Evolutionary conservation across 1,140 invertebrate species (phyloP).

Genomic region (Bombus breviceps): DNA sequence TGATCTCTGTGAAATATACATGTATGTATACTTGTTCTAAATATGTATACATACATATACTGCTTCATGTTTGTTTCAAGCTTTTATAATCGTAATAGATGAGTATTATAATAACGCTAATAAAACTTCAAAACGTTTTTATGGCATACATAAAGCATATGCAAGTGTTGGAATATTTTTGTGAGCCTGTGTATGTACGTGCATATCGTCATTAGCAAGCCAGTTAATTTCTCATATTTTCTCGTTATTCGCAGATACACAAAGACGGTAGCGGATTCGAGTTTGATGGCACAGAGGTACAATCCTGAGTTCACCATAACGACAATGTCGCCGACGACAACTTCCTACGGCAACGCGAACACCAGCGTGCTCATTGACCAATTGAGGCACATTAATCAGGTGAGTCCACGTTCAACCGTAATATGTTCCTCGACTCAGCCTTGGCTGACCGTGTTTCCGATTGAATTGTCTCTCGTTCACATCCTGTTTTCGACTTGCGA

Average conservation of each 20-base stretch:
- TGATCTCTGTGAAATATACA: too few species aligned
- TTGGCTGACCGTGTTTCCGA: constrained; percentile 53
- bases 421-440: constrained; percentile 54
- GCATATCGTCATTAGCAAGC: background rate
- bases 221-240: background rate
- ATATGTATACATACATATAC: too few species aligned
- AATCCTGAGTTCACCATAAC: constrained; percentile 86
- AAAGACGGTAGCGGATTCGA: constrained; percentile 85
- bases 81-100: too few species aligned
- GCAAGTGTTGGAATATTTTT: too few species aligned
- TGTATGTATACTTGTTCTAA: too few species aligned
- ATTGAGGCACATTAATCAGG: constrained; percentile 86
- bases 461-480: constrained; percentile 42
- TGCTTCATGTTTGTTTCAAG: too few species aligned
- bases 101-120: too few species aligned
- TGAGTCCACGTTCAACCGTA: constrained; percentile 76
- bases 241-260: constrained; percentile 83
- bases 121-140: too few species aligned
- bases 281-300: constrained; percentile 85
- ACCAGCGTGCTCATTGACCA: constrained; percentile 86
- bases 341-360: constrained; percentile 82
- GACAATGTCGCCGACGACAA: constrained; percentile 66
- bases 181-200: too few species aligned
- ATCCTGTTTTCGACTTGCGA: constrained; percentile 25
- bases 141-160: too few species aligned